These are phyloP conservation scores for Ibycter americanus DNA, from an alignment of 2,797 vertebrate genomes.

Conservation along the genomic window DNA sequence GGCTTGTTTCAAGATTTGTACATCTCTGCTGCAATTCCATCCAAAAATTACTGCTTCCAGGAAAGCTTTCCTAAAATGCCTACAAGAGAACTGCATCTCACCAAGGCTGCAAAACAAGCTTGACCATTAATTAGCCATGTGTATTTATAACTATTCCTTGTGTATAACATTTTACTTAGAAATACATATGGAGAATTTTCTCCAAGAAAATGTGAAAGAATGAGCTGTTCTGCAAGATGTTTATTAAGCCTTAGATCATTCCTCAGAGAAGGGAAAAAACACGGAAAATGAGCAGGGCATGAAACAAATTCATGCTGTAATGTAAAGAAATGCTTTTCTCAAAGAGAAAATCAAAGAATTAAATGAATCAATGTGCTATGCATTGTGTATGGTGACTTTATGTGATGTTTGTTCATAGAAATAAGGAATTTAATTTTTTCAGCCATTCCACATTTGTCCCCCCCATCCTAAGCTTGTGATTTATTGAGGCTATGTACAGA, in stretches of 20 bases:
- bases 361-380: constrained; percentile 80
- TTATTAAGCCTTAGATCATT: constrained; percentile 40
- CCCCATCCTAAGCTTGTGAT: constrained; percentile 38
- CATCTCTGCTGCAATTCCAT: background rate
- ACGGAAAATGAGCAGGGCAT: constrained; percentile 79
- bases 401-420: constrained; percentile 75
- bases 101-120: constrained; percentile 21
- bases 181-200: constrained; percentile 28
- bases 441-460: constrained; percentile 58
- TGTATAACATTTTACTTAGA: background rate
- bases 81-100: background rate
- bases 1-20: background rate
- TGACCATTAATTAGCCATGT: background rate
- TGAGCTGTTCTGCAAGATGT: background rate
- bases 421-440: constrained; percentile 65
- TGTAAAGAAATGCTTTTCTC: constrained; percentile 77
- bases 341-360: constrained; percentile 78
- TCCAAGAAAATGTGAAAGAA: background rate
- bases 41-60: constrained; percentile 1
- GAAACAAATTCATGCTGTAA: constrained; percentile 81
- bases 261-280: constrained; percentile 68
- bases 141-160: background rate
- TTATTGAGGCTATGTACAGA: constrained; percentile 14
- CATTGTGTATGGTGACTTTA: constrained; percentile 74
- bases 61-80: background rate